A percentile compares a stretch with the other conserved stretches of the same genome.
Evolutionary conservation across 2,888 invertebrate genomes (phyloP).

Genomic region (Bruchidius siliquastri): DNA sequence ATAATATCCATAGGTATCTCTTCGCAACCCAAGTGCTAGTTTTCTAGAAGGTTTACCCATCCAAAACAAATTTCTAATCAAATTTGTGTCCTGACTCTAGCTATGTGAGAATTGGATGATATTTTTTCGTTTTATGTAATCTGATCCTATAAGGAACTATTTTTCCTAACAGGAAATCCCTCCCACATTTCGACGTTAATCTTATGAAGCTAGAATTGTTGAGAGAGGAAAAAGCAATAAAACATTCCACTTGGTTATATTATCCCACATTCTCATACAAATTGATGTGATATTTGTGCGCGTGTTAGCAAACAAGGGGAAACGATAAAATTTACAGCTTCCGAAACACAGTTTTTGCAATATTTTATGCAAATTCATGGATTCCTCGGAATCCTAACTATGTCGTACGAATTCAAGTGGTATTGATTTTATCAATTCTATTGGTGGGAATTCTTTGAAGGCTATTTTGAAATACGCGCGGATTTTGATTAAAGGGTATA

Average conservation of each 20-base stretch:
- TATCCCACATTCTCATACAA: background rate
- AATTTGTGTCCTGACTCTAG: too few relatives aligned
- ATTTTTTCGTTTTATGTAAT: background rate
- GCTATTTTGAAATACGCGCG: background rate
- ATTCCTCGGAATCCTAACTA: background rate
- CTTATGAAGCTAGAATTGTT: background rate
- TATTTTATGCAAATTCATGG: background rate
- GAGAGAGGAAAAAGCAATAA: background rate
- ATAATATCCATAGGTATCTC: too few relatives aligned
- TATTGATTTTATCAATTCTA: background rate
- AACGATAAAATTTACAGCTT: background rate
- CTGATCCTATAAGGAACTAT: background rate
- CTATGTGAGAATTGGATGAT: too few relatives aligned
- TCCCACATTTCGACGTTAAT: background rate
- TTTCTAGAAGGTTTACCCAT: too few relatives aligned
- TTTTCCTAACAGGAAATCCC: background rate
- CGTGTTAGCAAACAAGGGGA: background rate
- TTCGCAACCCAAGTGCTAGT: too few relatives aligned
- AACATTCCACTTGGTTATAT: background rate
- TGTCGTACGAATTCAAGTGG: background rate
- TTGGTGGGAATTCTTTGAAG: background rate
- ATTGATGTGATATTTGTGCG: background rate
- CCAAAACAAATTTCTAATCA: too few relatives aligned
- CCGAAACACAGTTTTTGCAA: background rate
- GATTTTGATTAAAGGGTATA: too few relatives aligned